Evolutionary conservation across 2,888 invertebrate species (phyloP).

Genomic region (Dasysyrphus albostriatus): DNA sequence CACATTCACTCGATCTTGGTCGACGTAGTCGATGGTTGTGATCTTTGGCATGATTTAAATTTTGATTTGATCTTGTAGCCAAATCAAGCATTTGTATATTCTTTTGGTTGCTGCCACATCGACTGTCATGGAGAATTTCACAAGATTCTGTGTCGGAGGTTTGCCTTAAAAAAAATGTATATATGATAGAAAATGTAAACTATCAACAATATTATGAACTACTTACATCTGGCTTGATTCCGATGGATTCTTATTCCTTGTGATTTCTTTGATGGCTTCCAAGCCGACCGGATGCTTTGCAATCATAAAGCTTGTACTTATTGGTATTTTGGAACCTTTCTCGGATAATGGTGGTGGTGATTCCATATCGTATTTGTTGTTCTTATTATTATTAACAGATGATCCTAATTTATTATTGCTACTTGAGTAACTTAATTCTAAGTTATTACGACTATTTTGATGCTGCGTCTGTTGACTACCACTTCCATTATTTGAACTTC

Average conservation of each 20-base stretch:
- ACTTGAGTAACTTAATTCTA: constrained; percentile 81
- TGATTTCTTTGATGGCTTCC: constrained; percentile 91
- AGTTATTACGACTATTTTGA: constrained; percentile 80
- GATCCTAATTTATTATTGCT: constrained; percentile 82
- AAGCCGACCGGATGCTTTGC: constrained; percentile 89
- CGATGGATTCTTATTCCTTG: constrained; percentile 86
- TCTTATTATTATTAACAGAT: constrained; percentile 81
- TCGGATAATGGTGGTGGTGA: constrained; percentile 77
- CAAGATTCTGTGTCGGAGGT: constrained; percentile 84
- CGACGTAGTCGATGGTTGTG: constrained; percentile 81
- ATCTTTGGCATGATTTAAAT: constrained; percentile 77
- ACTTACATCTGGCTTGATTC: constrained; percentile 84
- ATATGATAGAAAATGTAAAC: background rate
- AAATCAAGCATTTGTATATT: constrained; percentile 80
- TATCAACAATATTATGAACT: background rate
- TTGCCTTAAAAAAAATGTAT: constrained; percentile 80
- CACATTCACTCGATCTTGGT: constrained; percentile 82
- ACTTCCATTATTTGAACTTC: constrained; percentile 75
- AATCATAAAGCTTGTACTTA: constrained; percentile 83
- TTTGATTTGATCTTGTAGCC: constrained; percentile 70
- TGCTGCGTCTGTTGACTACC: constrained; percentile 58
- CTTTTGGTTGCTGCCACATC: constrained; percentile 79
- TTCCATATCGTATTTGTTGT: constrained; percentile 80
- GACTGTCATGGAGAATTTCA: constrained; percentile 83
- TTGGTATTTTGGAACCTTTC: constrained; percentile 80